A percentile compares a stretch with the other conserved stretches of the same genome.
phyloP scores from a whole-genome alignment of 2,113 vertebrate genomes.

The Labeo catla region DNA sequence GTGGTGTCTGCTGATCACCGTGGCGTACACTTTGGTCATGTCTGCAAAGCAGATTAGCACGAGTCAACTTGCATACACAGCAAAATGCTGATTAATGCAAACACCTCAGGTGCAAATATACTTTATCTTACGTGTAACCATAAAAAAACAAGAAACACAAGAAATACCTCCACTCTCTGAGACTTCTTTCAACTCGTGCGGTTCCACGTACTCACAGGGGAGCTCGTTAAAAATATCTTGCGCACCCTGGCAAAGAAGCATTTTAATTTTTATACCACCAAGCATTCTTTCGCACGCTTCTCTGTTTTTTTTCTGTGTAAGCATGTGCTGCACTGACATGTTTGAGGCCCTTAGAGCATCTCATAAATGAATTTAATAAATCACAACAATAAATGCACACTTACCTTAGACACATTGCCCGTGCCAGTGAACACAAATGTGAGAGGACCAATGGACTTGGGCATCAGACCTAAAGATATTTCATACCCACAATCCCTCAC shows the following conservation, averaged over 20 bases:
- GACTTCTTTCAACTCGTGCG: constrained; percentile 91
- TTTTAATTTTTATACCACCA: background rate
- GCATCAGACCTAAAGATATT: constrained; percentile 96
- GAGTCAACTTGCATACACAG: constrained; percentile 18
- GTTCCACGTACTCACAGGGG: constrained; percentile 94
- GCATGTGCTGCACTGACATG: background rate
- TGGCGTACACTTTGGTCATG: constrained; percentile 90
- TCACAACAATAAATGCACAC: background rate
- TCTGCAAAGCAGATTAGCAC: constrained; percentile 72
- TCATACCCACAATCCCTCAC: constrained; percentile 98
- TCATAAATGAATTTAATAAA: background rate
- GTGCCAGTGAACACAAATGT: constrained; percentile 98
- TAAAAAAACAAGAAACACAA: background rate
- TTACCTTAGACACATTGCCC: constrained; percentile 97
- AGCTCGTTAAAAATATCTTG: constrained; percentile 94
- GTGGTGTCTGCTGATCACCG: constrained; percentile 94
- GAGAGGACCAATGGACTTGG: constrained; percentile 92
- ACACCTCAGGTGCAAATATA: background rate
- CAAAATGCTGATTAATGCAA: background rate
- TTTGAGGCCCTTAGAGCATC: background rate
- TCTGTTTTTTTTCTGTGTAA: background rate
- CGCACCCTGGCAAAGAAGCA: constrained; percentile 82
- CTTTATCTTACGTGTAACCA: background rate
- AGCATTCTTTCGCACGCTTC: background rate
- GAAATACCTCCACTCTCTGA: constrained; percentile 85